Evolutionary conservation across 2,888 invertebrate species (phyloP), one percentile per base, ranked within the genome.

Genomic region (Pyrrhia umbra): DNA sequence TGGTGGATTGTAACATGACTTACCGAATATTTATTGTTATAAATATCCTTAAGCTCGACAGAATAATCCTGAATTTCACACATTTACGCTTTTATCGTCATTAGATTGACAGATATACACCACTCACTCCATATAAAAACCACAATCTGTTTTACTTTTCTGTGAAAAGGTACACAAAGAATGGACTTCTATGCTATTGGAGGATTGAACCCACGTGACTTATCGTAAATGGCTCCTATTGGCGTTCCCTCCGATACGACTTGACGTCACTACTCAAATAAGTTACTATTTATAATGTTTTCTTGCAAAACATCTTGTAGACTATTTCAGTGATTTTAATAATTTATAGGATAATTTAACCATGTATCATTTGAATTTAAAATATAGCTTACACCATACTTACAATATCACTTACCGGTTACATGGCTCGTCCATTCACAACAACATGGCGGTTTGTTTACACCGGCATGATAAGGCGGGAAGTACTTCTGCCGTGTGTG

Each of bases 1-100:
- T 68, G 45, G 70, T 70, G 40, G 37, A 55, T 68, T 55, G 15
- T 72, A 81, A 79, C 50, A 73, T 62, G 61, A 96, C 97, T 96
- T 94, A 97, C 97, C 95, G 96, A 95, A 95, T 96, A 96, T 95
- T 96, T 96, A 95, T 95, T 95, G 82, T 93, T 88, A 91, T 95
- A 95, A 92, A 96, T 96, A 95, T 96, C 95, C 94, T 95, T 95
- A 94, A 96, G 96, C 95, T 96, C 95, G 88, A 95, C 91, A 83
- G 96, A 95, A 95, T 95, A 96, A 95, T 96, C 96, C 95, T 96
- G 95, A 93, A 96, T 95, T 95, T 97, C 96, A 94, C 96, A 96
- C 96, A 96, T 96, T 93, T 95, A 95, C 91, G 93, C 74, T 88
- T 90, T 91, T 93, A 93, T 87, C 86, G 88, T 91, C 93, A 93